Percentiles rank a stretch among this genome's conserved stretches.
Conservation (phyloP, 2,888 invertebrate genomes). For the Tipula vernalis region DNA sequence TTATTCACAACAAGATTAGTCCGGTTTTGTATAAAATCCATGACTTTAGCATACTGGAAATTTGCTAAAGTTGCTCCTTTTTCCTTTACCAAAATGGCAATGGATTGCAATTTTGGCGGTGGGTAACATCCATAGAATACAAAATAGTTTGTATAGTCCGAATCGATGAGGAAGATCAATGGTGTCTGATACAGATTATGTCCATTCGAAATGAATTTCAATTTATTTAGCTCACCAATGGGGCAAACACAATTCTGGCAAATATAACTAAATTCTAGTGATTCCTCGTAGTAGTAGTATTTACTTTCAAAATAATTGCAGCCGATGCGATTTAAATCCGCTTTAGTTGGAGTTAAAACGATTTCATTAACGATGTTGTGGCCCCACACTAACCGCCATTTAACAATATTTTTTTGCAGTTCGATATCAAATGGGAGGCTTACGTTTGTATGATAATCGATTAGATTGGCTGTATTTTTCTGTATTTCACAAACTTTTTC, state of each 20-base stretch:
- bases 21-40: neutral
- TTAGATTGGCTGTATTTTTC: neutral
- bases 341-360: neutral
- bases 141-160: neutral
- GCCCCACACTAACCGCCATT: neutral
- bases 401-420: neutral
- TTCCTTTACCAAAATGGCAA: neutral
- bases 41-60: neutral
- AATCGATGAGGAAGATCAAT: neutral
- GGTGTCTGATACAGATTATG: neutral
- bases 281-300: neutral
- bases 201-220: neutral
- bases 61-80: neutral
- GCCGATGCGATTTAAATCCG: neutral
- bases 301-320: neutral
- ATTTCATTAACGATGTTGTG: neutral
- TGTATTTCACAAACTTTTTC: neutral
- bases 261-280: neutral
- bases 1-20: neutral
- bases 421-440: neutral
- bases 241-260: neutral
- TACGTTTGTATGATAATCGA: neutral
- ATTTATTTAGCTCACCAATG: neutral
- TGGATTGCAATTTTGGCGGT: neutral
- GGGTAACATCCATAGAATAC: neutral